Evolutionary conservation across 2,888 invertebrate species (phyloP), one percentile per base, ranked within the genome.

Genomic region (Polietes domitor): DNA sequence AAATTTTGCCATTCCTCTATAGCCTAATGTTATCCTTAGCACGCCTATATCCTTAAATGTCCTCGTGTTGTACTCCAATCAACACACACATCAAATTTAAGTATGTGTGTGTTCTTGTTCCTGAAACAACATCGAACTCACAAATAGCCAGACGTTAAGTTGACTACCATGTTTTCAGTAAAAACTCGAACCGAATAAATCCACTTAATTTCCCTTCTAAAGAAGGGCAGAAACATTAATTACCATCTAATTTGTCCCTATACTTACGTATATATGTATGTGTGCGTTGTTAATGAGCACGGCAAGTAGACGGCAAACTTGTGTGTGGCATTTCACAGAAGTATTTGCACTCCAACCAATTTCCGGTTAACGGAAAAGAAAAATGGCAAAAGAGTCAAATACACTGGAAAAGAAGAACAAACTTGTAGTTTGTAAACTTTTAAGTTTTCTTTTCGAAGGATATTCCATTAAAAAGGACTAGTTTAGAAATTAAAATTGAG

Each of bases 331-430:
- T 55, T 73, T 58, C 55, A 73, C 32, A 15, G 41, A 73, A 73
- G 55, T 55, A 73, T 73, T 73, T 58, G 55, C 41, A 73, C 55
- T 55, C 55, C 17, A 73, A 73, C 72, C 55, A 73, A 55, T 73
- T 55, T 73, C 72, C 41, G 72, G 21, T 73, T 73, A 73, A 58
- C 32, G 21, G 50, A 73, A 41, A 73, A 58, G 55, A 37, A 32
- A 24, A 53, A 72, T 41, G 21, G 12, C 21, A 58, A 37, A 65
- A 63, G 21, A 50, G 7, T 15, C 37, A 6, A 17, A n/a, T 28
- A 63, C 17, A n/a, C 50, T 15, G 19, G 63, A 37, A 17, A 26
- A 47, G 12, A 37, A 32, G 17, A 17, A 17, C 17, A 65, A 65
- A 37, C n/a, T 32, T 61, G 26, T 63, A 26, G 26, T 61, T 65